Evolutionary conservation across 2,797 vertebrate genomes (phyloP), one percentile per base, ranked within the genome.

Genomic region (Lepidocolaptes lacrymiger): DNA sequence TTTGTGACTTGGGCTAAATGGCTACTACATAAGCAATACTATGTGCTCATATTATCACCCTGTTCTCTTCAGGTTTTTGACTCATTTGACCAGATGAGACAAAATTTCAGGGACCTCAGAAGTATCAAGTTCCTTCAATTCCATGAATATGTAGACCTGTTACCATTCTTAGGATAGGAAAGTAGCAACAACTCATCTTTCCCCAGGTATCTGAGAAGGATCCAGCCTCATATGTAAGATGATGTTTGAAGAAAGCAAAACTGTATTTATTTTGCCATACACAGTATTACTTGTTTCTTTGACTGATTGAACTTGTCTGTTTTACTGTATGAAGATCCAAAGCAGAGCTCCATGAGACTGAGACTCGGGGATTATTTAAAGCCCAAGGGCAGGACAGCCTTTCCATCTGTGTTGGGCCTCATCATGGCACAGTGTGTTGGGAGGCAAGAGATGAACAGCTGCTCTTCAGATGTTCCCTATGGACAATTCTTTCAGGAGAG

Each of bases 351-450:
- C 30, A 12, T 28, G 39, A 36, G 17, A 14, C 41, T 43, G 43
- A 73, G 36, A 13, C 24, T 90, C 41, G 9, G 64, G 27, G 27
- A 51, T 58, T 80, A 9, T 27, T 66, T 62, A 55, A 83, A 83
- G 41, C 32, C 48, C 4, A 1, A 44, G 26, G 48, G 17, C 43
- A 85, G 63, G 34, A 43, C 14, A 58, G n/a, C 30, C 24, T 59
- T 21, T 13, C 56, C 2, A 1, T 39, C 52, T 39, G 4, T 76
- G 43, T 19, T 74, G 74, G 69, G 58, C 16, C 27, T 77, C 0
- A 0, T 44, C 20, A 34, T 34, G 43, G 39, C 64, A 34, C 0
- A 1, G 14, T 2, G 1, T 1, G 0, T 10, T 54, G 64, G 43
- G 37, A 69, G 28, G 15, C 52, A 28, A 49, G 20, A 30, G 30